Evolutionary conservation across 2,113 vertebrate genomes (phyloP).

Genomic region (Notarius quadriscutis): DNA sequence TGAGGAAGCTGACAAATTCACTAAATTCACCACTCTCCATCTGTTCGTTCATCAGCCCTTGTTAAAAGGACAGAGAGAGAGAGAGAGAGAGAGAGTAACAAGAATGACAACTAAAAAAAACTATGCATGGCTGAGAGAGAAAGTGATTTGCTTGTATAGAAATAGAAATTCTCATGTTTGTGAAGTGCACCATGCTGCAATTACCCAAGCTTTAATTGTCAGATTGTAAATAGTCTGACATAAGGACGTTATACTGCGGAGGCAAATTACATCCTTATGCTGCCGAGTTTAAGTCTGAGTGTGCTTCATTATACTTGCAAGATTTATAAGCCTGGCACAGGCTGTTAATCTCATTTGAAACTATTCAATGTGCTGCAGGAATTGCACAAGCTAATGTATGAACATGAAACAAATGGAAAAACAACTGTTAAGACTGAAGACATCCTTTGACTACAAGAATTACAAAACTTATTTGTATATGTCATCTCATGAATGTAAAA

Average conservation of each 20-base stretch:
- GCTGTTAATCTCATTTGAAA: constrained; percentile 18
- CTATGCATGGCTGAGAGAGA: neutral
- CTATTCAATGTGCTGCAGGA: neutral
- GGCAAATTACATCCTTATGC: constrained; percentile 33
- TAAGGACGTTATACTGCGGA: constrained; percentile 39
- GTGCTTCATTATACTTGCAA: constrained; percentile 26
- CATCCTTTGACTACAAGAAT: neutral
- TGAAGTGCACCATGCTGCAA: constrained; percentile 58
- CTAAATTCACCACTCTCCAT: constrained; percentile 72
- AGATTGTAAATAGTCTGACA: constrained; percentile 47
- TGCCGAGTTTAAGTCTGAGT: neutral
- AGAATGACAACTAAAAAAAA: constrained; percentile 18
- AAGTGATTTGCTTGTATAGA: constrained; percentile 1
- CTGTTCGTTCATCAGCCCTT: constrained; percentile 73
- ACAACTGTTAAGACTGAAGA: neutral
- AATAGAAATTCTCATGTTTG: constrained; percentile 37
- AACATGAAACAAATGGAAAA: neutral
- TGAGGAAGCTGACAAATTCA: constrained; percentile 66
- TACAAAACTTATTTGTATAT: neutral
- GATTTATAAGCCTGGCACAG: constrained; percentile 27
- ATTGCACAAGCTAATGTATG: neutral
- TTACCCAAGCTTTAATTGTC: constrained; percentile 55
- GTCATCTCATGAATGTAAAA: constrained; percentile 22
- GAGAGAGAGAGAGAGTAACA: constrained; percentile 43
- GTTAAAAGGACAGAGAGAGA: constrained; percentile 40